Evolutionary conservation across 2,113 vertebrate genomes (phyloP).

Genomic region (Thryonomys swinderianus): DNA sequence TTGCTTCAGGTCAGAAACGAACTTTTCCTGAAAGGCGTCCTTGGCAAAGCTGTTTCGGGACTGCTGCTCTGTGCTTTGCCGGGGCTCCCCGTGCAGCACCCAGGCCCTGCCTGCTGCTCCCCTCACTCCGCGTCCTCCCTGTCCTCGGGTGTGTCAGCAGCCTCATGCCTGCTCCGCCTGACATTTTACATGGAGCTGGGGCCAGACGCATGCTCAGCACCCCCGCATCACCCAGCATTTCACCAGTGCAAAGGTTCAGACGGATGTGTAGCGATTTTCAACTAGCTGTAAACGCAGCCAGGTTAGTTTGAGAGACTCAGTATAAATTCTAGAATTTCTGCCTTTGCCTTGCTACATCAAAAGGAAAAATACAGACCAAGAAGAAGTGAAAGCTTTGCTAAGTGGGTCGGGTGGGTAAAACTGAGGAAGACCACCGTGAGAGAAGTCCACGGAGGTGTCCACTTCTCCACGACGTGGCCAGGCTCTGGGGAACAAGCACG

Average conservation of each 20-base stretch:
- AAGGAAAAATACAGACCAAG: background rate
- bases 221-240: slow-evolving; percentile 55
- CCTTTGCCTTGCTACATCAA: slow-evolving; percentile 33
- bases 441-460: background rate
- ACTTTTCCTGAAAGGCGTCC: slow-evolving; percentile 52
- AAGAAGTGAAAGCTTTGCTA: background rate
- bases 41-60: slow-evolving; percentile 37
- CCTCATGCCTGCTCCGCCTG: slow-evolving; percentile 43
- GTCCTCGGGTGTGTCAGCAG: slow-evolving; percentile 26
- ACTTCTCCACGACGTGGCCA: background rate
- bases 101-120: background rate
- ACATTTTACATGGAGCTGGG: slow-evolving; percentile 57
- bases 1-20: slow-evolving; percentile 56
- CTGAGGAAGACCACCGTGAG: background rate
- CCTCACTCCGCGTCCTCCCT: slow-evolving; percentile 15
- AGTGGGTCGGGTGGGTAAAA: background rate
- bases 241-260: slow-evolving; percentile 26
- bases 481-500: background rate
- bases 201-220: slow-evolving; percentile 7
- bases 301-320: background rate
- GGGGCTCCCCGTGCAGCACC: background rate
- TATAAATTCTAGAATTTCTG: slow-evolving; percentile 36
- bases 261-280: slow-evolving; percentile 49
- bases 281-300: slow-evolving; percentile 20
- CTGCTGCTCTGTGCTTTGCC: slow-evolving; percentile 26